Evolutionary conservation across 23 tunicate genomes (phyloP).

Genomic region (Botrylloides violaceus): DNA sequence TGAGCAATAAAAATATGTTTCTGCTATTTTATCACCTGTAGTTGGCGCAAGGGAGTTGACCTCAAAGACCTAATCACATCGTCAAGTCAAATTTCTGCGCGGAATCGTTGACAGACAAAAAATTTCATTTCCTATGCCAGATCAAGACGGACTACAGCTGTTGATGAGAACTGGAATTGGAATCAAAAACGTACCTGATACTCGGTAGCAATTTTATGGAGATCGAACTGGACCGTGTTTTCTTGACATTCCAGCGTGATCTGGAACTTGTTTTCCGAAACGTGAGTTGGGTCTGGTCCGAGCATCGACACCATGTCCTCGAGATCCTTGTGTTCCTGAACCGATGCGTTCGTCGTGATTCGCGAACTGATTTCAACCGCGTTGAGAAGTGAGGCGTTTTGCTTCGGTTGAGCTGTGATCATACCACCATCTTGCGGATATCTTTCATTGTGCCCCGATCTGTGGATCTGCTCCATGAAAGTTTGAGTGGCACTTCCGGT

Average conservation of each 20-base stretch:
- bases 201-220: constrained; percentile 57
- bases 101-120: too few relatives aligned
- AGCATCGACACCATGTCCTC: constrained; percentile 17
- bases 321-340: not conserved
- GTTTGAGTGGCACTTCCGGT: not conserved
- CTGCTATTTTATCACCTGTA: too few relatives aligned
- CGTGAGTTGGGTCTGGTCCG: not conserved
- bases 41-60: too few relatives aligned
- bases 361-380: constrained; percentile 18
- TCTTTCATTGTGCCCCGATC: not conserved
- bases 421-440: not conserved
- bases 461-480: constrained; percentile 9
- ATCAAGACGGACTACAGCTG: too few relatives aligned
- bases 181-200: constrained; percentile 75
- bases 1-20: too few relatives aligned
- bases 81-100: too few relatives aligned
- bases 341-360: not conserved
- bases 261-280: constrained; percentile 3
- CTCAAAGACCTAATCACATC: too few relatives aligned
- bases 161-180: too few relatives aligned
- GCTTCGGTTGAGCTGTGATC: constrained; percentile 1
- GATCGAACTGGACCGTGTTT: constrained; percentile 62
- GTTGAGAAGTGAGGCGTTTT: not conserved
- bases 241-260: constrained; percentile 41
- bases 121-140: too few relatives aligned